Evolutionary conservation across 2,888 invertebrate species (phyloP).

Genomic region (Aspidiotus rigidus): DNA sequence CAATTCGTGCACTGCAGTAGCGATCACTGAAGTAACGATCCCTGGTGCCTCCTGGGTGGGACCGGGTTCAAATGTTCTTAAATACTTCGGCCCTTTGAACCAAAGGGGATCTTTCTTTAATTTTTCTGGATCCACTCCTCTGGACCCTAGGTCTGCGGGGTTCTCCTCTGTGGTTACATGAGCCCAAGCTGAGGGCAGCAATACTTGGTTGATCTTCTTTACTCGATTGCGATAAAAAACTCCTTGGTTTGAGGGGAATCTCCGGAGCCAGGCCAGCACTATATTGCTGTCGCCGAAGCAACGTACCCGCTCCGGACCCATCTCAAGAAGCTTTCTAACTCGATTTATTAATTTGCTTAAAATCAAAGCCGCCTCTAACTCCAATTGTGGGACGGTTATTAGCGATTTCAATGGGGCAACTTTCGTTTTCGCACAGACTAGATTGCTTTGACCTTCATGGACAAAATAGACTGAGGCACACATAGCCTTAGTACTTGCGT

Average conservation of each 20-base stretch:
- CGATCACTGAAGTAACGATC: too few relatives aligned
- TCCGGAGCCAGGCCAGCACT: background rate
- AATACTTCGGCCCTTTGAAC: background rate
- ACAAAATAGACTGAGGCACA: background rate
- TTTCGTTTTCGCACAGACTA: conserved; percentile 39
- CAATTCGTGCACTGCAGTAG: too few relatives aligned
- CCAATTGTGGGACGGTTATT: conserved; percentile 38
- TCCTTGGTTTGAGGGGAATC: background rate
- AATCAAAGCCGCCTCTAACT: conserved; percentile 38
- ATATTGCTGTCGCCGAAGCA: background rate
- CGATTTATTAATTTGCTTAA: conserved; percentile 34
- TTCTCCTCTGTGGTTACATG: conserved; percentile 3
- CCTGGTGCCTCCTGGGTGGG: too few relatives aligned
- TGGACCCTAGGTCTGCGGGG: conserved; percentile 8
- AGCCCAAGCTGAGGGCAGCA: background rate
- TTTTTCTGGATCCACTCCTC: background rate
- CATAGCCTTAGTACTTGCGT: background rate
- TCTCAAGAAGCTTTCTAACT: conserved; percentile 15
- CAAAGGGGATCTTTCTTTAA: background rate
- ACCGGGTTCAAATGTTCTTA: background rate
- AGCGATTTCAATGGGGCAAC: conserved; percentile 39
- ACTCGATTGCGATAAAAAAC: conserved; percentile 13
- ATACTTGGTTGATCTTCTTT: background rate
- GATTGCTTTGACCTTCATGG: background rate
- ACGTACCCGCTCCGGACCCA: background rate